These are phyloP conservation scores for Gopherus evgoodei DNA, from an alignment of 2,113 vertebrate genomes.

Conservation along the genomic window DNA sequence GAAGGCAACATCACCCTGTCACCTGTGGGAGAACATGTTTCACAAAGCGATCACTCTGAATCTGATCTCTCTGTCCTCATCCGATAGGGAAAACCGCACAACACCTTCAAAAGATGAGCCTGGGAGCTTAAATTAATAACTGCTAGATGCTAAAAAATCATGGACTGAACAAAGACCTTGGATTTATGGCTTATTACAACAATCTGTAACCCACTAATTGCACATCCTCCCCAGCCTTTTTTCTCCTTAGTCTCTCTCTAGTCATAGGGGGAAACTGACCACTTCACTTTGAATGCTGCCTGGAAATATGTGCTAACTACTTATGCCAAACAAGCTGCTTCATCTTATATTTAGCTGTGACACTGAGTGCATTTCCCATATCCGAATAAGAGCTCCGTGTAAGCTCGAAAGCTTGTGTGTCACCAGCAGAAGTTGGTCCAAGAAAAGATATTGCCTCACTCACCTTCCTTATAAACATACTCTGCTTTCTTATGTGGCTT, in stretches of 20 bases:
- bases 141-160: neutral
- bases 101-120: neutral
- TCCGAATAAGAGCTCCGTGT: neutral
- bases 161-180: neutral
- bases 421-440: neutral
- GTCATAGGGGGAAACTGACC: neutral
- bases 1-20: neutral
- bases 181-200: neutral
- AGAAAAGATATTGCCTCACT: neutral
- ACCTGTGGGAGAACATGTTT: neutral
- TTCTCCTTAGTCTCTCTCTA: neutral
- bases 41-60: neutral
- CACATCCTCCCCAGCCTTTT: neutral
- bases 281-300: neutral
- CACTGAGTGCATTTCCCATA: neutral
- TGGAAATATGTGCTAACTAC: neutral
- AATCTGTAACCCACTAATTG: neutral
- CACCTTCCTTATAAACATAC: neutral
- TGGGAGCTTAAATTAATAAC: neutral
- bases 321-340: neutral
- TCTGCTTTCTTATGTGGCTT: constrained; percentile 19
- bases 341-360: neutral
- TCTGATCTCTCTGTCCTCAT: neutral
- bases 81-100: neutral
- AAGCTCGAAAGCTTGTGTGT: neutral